A percentile compares a stretch with the other conserved stretches of the same genome.
Evolutionary conservation across 2,888 invertebrate species (phyloP).

Genomic region (Myathropa florea): DNA sequence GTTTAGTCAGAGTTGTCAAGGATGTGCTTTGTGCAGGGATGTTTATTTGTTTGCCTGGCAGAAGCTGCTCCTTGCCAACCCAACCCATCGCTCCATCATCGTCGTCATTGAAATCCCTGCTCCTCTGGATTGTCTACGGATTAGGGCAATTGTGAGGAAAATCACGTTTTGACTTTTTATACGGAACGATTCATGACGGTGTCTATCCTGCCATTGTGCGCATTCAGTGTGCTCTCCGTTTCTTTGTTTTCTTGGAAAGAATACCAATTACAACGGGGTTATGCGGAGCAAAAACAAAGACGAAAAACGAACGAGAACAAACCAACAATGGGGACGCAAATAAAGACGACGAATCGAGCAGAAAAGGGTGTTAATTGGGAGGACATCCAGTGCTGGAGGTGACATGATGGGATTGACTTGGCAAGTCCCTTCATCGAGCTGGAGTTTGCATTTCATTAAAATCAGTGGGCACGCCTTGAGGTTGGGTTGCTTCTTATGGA

Average conservation of each 20-base stretch:
- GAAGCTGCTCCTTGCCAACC: neutral
- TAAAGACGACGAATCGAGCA: slow-evolving; percentile 29
- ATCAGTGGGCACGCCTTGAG: neutral
- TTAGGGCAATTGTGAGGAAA: slow-evolving; percentile 69
- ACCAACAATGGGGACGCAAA: neutral
- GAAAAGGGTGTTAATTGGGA: slow-evolving; percentile 62
- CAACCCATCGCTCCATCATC: neutral
- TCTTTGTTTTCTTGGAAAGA: slow-evolving; percentile 53
- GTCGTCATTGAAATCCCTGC: neutral
- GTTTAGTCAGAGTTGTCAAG: slow-evolving; percentile 38
- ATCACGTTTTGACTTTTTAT: slow-evolving; percentile 66
- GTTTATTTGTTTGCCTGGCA: slow-evolving; percentile 50
- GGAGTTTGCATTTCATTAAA: slow-evolving; percentile 5
- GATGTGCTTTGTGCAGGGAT: slow-evolving; percentile 27
- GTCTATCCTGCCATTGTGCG: slow-evolving; percentile 49
- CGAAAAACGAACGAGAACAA: neutral
- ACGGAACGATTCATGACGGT: slow-evolving; percentile 34
- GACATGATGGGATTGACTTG: slow-evolving; percentile 20
- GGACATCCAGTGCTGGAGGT: slow-evolving; percentile 30
- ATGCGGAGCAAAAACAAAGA: slow-evolving; percentile 18
- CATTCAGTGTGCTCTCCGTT: slow-evolving; percentile 14
- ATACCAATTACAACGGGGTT: slow-evolving; percentile 62
- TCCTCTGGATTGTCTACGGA: slow-evolving; percentile 45
- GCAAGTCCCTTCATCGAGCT: neutral
- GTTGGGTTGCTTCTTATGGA: neutral